Percentiles rank a stretch among this genome's conserved stretches.
These are phyloP conservation scores for Conops quadrifasciatus DNA, from an alignment of 2,888 invertebrate species.

Conservation along the genomic window DNA sequence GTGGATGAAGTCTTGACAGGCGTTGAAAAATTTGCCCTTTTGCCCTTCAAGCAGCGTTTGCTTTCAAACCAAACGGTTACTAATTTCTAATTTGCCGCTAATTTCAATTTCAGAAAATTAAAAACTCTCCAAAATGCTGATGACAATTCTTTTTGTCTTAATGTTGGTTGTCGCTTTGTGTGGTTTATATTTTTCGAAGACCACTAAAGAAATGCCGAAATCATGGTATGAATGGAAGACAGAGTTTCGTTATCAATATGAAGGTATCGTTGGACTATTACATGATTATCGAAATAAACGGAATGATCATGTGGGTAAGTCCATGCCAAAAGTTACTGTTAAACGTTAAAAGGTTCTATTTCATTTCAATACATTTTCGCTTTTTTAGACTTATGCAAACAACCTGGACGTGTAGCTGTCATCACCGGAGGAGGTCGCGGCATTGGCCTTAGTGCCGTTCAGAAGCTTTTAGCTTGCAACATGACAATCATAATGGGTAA, in stretches of 20 bases:
- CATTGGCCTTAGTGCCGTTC: slow-evolving; percentile 80
- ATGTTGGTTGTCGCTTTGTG: slow-evolving; percentile 49
- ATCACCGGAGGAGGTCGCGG: slow-evolving; percentile 89
- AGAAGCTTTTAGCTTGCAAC: slow-evolving; percentile 78
- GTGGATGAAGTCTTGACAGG: too few species aligned
- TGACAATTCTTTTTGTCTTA: slow-evolving; percentile 44
- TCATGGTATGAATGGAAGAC: slow-evolving; percentile 63
- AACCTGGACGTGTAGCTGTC: slow-evolving; percentile 76
- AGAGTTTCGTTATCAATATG: slow-evolving; percentile 61
- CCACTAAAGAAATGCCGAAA: slow-evolving; percentile 63
- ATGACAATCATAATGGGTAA: slow-evolving; percentile 80
- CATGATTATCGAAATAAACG: slow-evolving; percentile 57
- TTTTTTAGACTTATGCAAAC: slow-evolving; percentile 70
- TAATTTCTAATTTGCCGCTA: background rate
- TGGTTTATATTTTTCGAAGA: slow-evolving; percentile 61
- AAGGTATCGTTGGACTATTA: slow-evolving; percentile 57
- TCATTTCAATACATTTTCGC: background rate
- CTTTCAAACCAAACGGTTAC: slow-evolving; percentile 29
- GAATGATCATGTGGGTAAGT: slow-evolving; percentile 62
- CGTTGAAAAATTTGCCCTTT: too few species aligned
- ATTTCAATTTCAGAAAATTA: background rate
- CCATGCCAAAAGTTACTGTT: background rate
- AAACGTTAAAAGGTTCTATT: background rate
- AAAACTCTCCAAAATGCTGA: slow-evolving; percentile 41
- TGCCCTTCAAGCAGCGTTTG: too few species aligned